phyloP scores from a whole-genome alignment of 1,140 invertebrate genomes.

The Eumaeus atala region DNA sequence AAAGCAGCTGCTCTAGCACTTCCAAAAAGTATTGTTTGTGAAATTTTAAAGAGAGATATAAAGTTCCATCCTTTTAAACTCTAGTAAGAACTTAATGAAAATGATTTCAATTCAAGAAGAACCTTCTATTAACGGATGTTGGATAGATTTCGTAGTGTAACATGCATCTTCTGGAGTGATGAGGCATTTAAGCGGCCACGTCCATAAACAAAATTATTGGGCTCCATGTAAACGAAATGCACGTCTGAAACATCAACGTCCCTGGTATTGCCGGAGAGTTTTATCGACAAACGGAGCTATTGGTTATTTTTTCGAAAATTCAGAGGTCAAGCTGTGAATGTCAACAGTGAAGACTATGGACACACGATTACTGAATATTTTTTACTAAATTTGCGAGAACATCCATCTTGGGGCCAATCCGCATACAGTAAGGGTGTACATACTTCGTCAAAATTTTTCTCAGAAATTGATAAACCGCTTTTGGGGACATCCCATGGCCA shows the following conservation, averaged over 20 bases:
- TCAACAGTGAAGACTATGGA: no score
- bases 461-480: constrained; percentile 2
- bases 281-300: background rate
- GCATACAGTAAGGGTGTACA: background rate
- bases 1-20: constrained; percentile 2
- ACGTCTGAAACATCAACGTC: constrained; percentile 5
- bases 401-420: background rate
- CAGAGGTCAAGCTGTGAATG: no score
- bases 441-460: constrained; percentile 1
- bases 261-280: background rate
- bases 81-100: constrained; percentile 15
- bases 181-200: constrained; percentile 15
- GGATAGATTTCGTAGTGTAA: constrained; percentile 19
- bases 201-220: constrained; percentile 20
- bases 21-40: constrained; percentile 5
- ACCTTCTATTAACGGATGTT: constrained; percentile 20
- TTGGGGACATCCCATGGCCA: constrained; percentile 1
- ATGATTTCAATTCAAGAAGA: constrained; percentile 15
- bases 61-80: constrained; percentile 13
- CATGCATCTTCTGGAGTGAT: constrained; percentile 20
- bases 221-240: background rate
- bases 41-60: background rate
- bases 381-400: no score
- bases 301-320: no score
- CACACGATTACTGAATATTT: no score